Evolutionary conservation across 1,140 invertebrate genomes (phyloP), one percentile per base, ranked within the genome.

Genomic region (Drosophila fuyamai): DNA sequence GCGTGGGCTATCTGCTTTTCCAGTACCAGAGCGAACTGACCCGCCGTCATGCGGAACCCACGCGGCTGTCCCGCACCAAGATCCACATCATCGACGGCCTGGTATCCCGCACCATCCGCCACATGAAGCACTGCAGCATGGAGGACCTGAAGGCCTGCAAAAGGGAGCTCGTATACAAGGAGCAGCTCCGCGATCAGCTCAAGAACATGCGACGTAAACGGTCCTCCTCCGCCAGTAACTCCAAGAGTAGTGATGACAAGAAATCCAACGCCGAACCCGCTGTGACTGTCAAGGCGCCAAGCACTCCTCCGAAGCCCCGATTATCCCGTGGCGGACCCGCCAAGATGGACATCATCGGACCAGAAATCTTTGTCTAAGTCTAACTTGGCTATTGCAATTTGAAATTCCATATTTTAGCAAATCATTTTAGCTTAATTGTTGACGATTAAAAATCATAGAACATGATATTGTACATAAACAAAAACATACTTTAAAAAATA

Each of bases 71-170:
- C 2, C 81, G 81, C 58, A 90, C 85, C 73, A 89, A 89, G 48
- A 90, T 89, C n/a, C 75, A 89, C 71, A 89, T 89, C n/a, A 89
- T 89, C 58, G 84, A 89, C n/a, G 78, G 65, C 6, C 66, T 89
- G 13, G 84, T 89, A 0, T 81, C 73, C 6, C 68, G 74, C 54
- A 89, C 84, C 48, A 81, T 90, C 14, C 65, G 81, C 13, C 84
- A 90, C 35, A 62, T 89, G 53, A 81, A 75, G 56, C 61, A 89
- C n/a, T 90, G 85, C 74, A 89, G 73, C 63, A 67, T 84, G 12
- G 84, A 89, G 66, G 84, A 90, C 41, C 51, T 89, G 74, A 70
- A 76, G 59, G 84, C 85, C 54, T 89, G 84, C 70, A 89, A 90
- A 16, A 74, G 84, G 3, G 84, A 58, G 5, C 50, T 89, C 12